Evolutionary conservation across 2,797 vertebrate genomes (phyloP).

Genomic region (Phoebastria nigripes): DNA sequence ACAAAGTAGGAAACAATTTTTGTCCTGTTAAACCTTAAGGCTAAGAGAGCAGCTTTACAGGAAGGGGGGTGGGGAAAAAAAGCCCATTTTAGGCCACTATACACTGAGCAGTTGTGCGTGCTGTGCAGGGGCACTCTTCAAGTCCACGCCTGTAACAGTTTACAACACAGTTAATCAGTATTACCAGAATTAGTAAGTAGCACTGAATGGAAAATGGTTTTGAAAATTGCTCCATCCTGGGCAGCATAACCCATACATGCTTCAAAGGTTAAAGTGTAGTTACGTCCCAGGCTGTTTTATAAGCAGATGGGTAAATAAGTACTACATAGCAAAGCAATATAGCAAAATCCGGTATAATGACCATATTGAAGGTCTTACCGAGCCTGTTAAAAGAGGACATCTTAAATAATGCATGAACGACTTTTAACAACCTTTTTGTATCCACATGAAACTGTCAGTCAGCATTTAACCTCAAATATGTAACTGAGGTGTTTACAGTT

Average conservation of each 20-base stretch:
- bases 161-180: not conserved
- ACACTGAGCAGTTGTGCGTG: not conserved
- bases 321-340: not conserved
- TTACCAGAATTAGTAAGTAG: not conserved
- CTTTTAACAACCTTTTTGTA: not conserved
- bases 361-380: not conserved
- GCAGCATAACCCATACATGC: not conserved
- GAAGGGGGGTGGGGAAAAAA: too few relatives aligned
- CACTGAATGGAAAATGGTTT: not conserved
- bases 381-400: not conserved
- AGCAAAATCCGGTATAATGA: not conserved
- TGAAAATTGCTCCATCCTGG: not conserved
- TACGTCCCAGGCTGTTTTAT: not conserved
- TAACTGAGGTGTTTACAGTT: not conserved
- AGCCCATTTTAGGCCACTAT: not conserved
- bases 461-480: not conserved
- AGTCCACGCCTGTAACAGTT: not conserved
- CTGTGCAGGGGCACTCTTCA: not conserved
- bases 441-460: not conserved
- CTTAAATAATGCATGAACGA: not conserved
- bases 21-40: not conserved
- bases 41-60: not conserved
- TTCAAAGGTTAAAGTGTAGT: not conserved
- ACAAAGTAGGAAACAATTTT: not conserved
- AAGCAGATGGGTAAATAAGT: not conserved